Base-by-base conservation (phyloP, 1,140 invertebrate genomes). In the Drosophila neocordata region DNA sequence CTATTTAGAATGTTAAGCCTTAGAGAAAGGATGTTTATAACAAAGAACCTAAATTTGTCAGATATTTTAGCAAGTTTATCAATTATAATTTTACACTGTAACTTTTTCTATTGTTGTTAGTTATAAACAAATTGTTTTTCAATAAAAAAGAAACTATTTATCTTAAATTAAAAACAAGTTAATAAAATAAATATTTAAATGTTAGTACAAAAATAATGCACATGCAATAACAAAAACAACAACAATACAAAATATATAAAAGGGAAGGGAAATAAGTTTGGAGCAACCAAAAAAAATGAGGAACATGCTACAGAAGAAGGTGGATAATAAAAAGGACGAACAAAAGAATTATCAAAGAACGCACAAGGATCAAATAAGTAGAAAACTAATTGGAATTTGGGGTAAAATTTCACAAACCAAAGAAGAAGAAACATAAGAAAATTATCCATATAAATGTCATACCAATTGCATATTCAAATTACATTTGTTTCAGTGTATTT, bases 161-260 rank as follows among this genome's bases (percentile, higher is more conserved):
- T n/a, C n/a, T n/a, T n/a, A n/a, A n/a, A n/a, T n/a, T n/a, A n/a
- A n/a, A n/a, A n/a, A n/a, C n/a, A 34, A 7, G 8, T 35, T 53
- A 13, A 24, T 27, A 27, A n/a, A 2, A 57, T 34, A 34, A 12
- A 11, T 15, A 18, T 37, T 37, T 22, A 8, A 11, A 55, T 56
- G 24, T 51, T 57, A 61, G 22, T 56, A 18, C 52, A 31, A 70
- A 5, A 53, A 64, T 53, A 20, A 51, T 74, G 79, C 65, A 55
- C 79, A 85, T 82, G 85, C 80, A 81, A 85, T 78, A 81, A 89
- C 81, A 91, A 72, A 66, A 87, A 82, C 89, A 90, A 89, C 70
- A 80, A 80, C 74, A 87, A 79, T 79, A 77, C 73, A 82, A 69
- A 38, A 78, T 62, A 41, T 59, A 31, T 44, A 73, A 60, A 44